Percentiles rank a stretch among this genome's conserved stretches.
Conservation (phyloP, 2,113 vertebrate species). For the Alethe diademata region DNA sequence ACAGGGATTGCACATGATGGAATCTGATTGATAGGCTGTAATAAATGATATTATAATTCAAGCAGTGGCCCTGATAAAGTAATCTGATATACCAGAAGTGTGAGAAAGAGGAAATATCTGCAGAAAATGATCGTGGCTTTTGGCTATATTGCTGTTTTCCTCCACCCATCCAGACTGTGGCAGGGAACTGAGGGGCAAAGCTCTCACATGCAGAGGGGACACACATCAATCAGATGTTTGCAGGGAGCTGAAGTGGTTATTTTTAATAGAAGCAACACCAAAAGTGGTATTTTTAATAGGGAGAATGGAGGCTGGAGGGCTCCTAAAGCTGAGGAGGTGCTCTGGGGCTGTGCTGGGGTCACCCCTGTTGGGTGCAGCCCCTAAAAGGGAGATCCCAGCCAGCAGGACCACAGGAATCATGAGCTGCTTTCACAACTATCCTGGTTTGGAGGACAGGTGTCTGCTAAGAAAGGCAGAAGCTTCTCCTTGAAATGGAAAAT, state of each 20-base stretch:
- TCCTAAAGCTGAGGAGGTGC: neutral
- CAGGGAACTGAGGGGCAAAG: neutral
- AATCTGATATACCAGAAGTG: neutral
- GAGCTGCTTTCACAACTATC: neutral
- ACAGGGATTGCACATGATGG: neutral
- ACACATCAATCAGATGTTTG: neutral
- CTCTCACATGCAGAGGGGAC: neutral
- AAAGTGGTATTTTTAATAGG: neutral
- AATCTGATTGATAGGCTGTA: slow-evolving; percentile 41
- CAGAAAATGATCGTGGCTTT: slow-evolving; percentile 19
- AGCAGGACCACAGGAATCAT: neutral
- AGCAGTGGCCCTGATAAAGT: neutral
- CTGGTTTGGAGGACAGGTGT: no score
- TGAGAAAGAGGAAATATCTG: neutral
- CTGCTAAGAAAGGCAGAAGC: no score
- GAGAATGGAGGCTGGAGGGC: neutral
- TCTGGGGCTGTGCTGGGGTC: neutral
- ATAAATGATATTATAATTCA: slow-evolving; percentile 50
- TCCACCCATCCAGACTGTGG: neutral
- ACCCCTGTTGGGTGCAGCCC: neutral
- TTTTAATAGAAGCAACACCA: neutral
- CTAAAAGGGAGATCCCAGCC: neutral
- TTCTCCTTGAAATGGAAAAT: no score
- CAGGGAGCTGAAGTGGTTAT: neutral
- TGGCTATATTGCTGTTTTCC: neutral